Conservation (phyloP, 2,888 invertebrate genomes). For the Tillus elongatus region DNA sequence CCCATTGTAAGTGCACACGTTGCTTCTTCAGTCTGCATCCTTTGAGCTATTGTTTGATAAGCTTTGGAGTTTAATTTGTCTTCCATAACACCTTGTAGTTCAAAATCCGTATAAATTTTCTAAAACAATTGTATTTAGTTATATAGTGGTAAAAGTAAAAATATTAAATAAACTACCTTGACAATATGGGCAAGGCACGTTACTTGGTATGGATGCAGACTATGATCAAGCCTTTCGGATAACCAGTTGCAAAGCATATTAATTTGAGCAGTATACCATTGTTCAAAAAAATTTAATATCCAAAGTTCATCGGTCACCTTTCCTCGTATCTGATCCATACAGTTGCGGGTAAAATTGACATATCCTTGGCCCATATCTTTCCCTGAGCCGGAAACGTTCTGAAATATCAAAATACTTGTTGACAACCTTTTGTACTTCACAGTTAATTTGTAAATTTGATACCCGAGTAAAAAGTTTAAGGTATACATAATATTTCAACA, state of each 20-base stretch:
- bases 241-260: constrained; percentile 91
- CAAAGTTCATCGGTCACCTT: constrained; percentile 85
- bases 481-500: background rate
- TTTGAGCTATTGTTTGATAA: constrained; percentile 83
- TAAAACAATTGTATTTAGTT: constrained; percentile 39
- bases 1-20: constrained; percentile 82
- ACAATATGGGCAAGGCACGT: constrained; percentile 93
- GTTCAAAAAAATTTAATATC: constrained; percentile 72
- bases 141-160: background rate
- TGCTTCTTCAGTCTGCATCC: constrained; percentile 96
- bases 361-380: constrained; percentile 97
- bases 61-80: constrained; percentile 92
- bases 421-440: no score
- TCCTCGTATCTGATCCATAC: constrained; percentile 95
- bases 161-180: constrained; percentile 53
- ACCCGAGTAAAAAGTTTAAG: no score
- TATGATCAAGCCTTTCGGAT: constrained; percentile 82
- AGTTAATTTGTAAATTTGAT: no score
- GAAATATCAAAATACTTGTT: no score
- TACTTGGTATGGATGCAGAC: constrained; percentile 93
- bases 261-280: constrained; percentile 80
- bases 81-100: constrained; percentile 96
- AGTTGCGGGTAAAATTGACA: constrained; percentile 94
- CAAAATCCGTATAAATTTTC: constrained; percentile 99
- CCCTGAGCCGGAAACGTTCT: constrained; percentile 87